Base-by-base conservation (phyloP, 2,888 invertebrate species). In the Ormyrus nitidulus region DNA sequence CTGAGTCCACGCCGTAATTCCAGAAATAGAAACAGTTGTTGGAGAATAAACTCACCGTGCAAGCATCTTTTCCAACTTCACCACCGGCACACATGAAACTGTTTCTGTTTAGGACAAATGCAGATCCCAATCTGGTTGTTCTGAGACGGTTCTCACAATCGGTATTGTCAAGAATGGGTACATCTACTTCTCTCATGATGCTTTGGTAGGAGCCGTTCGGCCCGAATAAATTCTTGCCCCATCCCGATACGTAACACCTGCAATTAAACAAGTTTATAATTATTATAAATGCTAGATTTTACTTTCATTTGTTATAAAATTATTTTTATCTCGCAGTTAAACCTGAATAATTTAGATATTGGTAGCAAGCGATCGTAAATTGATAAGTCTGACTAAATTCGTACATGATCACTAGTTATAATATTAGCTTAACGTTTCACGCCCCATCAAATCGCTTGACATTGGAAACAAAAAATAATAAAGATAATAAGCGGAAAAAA, bases 21-120 rank as follows among this genome's bases (percentile, higher is more conserved):
- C 19, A 19, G 19, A 19, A 19, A 19, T 19, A 19, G 19, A 19
- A 19, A 19, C 19, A 19, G 2, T 19, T 19, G 19, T 19, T 19
- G 19, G 19, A 19, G 19, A 2, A 19, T 19, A 1, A 19, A 77
- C 92, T 92, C 91, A 95, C 95, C 70, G 95, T 95, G 91, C 96
- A 96, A 48, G 96, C 93, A 88, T 96, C 96, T 87, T 94, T 95
- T 80, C 94, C 94, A 5, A 92, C 89, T 88, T 95, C 95, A 0
- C 96, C 96, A 1, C 96, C 96, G 56, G 96, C 96, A 86, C 96
- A 96, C 9, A 96, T 90, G 87, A 96, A 96, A 53, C 94, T 94
- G 0, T 92, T 92, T 11, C 92, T 92, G 83, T 95, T 94, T 10
- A 95, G 91, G 9, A 92, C 90, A 85, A 93, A 96, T 65, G 88